Evolutionary conservation across 2,888 invertebrate species (phyloP), one percentile per base, ranked within the genome.

Genomic region (Alloplasta piceator): DNA sequence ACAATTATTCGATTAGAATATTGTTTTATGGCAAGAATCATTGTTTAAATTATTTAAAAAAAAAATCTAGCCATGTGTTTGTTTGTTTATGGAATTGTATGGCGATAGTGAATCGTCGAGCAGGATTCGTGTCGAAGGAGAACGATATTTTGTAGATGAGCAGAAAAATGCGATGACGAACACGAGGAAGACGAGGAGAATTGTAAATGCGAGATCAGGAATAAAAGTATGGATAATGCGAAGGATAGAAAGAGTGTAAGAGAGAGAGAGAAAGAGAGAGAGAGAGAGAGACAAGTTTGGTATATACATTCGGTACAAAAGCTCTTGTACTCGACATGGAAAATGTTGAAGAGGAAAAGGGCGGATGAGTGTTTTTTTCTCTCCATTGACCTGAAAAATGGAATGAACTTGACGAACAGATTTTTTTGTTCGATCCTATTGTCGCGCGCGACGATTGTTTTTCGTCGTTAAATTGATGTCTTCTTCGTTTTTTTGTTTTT

Each of bases 351-450:
- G 82, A 76, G 85, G 85, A 86, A 58, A 64, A 64, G 46, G 14
- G 6, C 16, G 43, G 66, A 60, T 68, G 64, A 50, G 43, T 43
- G 71, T 68, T 84, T 85, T 82, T 87, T 75, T 86, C 84, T 87
- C 83, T 86, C 85, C 85, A 83, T 81, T 87, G 87, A 89, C 88
- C 89, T 89, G 88, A 87, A 88, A 84, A 86, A 86, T 83, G 82
- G 82, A 71, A 86, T 85, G 64, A 82, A 68, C 80, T 79, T 80
- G 60, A 55, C 56, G 52, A 82, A 74, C 48, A 58, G 16, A 58
- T 48, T 58, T 68, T 50, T 55, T 56, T 50, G 52, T 16, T 61
- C 55, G 39, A 64, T 16, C 14, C 36, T 70, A 80, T 80, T 72
- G 76, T 80, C 46, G 63, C 72, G 26, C 76, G 14, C 39, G 67